Conservation (phyloP, 2,888 invertebrate genomes). For the Zhengitettix transpicula region DNA sequence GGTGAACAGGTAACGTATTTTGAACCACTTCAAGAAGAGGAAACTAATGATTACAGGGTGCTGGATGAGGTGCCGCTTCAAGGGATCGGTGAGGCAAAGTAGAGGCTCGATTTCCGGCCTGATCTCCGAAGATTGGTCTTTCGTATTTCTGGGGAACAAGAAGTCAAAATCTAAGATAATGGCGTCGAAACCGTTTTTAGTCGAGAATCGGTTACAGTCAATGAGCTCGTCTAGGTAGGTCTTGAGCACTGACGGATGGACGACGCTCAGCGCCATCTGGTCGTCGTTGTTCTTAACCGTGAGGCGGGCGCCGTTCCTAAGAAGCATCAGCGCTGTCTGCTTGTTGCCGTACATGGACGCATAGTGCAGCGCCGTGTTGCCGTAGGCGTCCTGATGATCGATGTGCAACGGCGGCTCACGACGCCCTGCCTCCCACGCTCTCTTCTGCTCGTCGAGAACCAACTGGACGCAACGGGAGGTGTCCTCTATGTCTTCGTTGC, state of each 20-base stretch:
- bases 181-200: conserved; percentile 50
- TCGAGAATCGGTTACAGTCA: conserved; percentile 42
- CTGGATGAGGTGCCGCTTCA: conserved; percentile 49
- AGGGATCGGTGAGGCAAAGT: conserved; percentile 48
- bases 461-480: background rate
- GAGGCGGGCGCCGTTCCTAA: conserved; percentile 55
- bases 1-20: background rate
- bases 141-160: conserved; percentile 32
- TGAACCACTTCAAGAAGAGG: conserved; percentile 56
- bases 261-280: conserved; percentile 53
- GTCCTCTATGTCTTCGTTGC: background rate
- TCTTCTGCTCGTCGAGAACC: background rate
- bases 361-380: conserved; percentile 25
- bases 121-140: background rate
- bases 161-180: conserved; percentile 57
- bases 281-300: conserved; percentile 28
- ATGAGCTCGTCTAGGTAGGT: conserved; percentile 58
- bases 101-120: conserved; percentile 54
- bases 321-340: conserved; percentile 41
- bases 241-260: conserved; percentile 49
- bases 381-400: conserved; percentile 17
- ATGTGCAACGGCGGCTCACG: background rate
- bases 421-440: background rate
- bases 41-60: conserved; percentile 70
- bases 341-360: conserved; percentile 52